Conservation (phyloP, 2,113 vertebrate species). For the Rhinolophus sinicus region DNA sequence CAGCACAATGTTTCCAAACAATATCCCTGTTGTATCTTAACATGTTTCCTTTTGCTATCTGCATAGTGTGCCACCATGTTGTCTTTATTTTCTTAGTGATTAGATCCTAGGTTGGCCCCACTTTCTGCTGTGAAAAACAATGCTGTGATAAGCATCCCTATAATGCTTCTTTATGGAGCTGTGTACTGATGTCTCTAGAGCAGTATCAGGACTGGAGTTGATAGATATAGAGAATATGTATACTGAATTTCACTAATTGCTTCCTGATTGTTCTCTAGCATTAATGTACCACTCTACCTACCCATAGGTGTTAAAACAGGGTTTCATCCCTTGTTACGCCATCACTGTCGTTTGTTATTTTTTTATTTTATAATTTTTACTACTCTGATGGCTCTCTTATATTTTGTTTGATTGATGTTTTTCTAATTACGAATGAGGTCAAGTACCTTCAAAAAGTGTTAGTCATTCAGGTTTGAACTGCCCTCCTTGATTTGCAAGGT, state of each 20-base stretch:
- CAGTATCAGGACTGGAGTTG: neutral
- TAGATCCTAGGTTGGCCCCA: neutral
- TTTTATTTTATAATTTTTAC: constrained; percentile 34
- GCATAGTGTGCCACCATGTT: neutral
- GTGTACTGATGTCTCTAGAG: neutral
- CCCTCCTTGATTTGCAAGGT: neutral
- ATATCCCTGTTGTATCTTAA: neutral
- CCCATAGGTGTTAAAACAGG: neutral
- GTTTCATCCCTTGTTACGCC: neutral
- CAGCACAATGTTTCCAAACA: constrained; percentile 44
- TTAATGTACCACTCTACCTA: neutral
- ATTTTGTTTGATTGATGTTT: constrained; percentile 38
- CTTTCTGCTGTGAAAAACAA: neutral
- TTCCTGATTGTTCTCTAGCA: constrained; percentile 55
- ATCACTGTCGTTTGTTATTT: neutral
- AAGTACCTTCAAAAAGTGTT: constrained; percentile 27
- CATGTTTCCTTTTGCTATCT: constrained; percentile 9
- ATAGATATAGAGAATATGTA: constrained; percentile 3
- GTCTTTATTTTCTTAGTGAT: neutral
- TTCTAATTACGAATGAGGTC: neutral
- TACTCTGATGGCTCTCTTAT: neutral
- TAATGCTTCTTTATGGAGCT: neutral
- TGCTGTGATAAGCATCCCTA: neutral
- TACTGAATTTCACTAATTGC: constrained; percentile 39
- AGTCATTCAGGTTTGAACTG: neutral